phyloP scores from a whole-genome alignment of 2,797 vertebrate genomes.

The Oreochromis grahami region DNA sequence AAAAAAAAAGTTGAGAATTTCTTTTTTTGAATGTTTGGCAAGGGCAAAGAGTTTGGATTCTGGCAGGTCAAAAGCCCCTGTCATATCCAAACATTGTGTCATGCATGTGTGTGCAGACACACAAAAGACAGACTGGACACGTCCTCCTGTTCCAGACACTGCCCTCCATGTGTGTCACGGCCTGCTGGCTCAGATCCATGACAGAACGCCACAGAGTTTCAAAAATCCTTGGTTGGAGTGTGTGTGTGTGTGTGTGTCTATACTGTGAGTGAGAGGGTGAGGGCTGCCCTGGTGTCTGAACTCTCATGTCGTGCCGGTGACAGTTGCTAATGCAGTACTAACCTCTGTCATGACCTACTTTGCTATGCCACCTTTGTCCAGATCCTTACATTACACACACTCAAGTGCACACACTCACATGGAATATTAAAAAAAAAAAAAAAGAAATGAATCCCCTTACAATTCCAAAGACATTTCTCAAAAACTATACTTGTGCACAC shows the following conservation, averaged over 20 bases:
- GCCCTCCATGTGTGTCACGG: constrained; percentile 63
- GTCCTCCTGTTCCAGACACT: constrained; percentile 59
- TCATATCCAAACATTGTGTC: constrained; percentile 40
- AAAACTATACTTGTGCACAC: neutral
- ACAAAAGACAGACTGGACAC: constrained; percentile 56
- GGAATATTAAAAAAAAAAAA: constrained; percentile 12
- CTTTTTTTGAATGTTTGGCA: constrained; percentile 17
- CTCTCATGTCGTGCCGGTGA: constrained; percentile 65
- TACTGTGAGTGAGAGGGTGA: constrained; percentile 23
- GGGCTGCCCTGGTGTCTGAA: constrained; percentile 55
- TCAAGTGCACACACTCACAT: neutral
- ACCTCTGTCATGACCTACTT: constrained; percentile 76
- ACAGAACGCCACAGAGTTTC: constrained; percentile 47
- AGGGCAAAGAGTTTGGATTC: constrained; percentile 46
- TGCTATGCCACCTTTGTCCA: constrained; percentile 46
- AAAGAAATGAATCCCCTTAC: constrained; percentile 1
- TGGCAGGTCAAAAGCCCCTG: constrained; percentile 39
- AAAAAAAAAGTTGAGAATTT: constrained; percentile 1
- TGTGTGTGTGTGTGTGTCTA: neutral
- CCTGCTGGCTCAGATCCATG: constrained; percentile 63
- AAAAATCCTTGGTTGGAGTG: neutral
- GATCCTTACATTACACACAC: constrained; percentile 34
- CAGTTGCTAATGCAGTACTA: constrained; percentile 75
- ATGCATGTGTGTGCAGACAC: constrained; percentile 26
- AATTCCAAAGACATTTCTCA: constrained; percentile 2